Evolutionary conservation across 2,113 vertebrate species (phyloP).

Genomic region (Isurus oxyrinchus): DNA sequence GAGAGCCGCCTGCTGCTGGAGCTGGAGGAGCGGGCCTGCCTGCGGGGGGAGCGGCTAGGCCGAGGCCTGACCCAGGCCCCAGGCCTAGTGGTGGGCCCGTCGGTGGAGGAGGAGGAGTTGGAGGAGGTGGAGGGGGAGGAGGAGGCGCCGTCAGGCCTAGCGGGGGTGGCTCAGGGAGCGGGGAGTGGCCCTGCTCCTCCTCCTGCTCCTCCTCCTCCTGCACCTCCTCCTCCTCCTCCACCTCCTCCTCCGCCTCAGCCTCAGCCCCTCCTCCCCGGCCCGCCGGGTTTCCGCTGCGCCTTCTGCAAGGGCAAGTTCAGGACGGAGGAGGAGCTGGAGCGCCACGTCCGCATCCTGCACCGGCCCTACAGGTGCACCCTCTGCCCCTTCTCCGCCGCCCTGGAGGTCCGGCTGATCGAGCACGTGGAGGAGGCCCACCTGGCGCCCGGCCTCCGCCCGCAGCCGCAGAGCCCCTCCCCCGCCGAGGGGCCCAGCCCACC

Average conservation of each 20-base stretch:
- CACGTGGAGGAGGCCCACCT: conserved; percentile 63
- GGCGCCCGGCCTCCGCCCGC: conserved; percentile 43
- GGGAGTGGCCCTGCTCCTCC: neutral
- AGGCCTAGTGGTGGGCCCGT: neutral
- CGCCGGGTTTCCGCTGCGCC: conserved; percentile 70
- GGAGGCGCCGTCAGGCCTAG: neutral
- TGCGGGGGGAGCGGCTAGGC: conserved; percentile 47
- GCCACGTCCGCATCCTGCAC: conserved; percentile 82
- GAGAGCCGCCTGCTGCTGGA: conserved; percentile 54
- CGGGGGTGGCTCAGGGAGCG: neutral
- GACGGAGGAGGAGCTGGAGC: conserved; percentile 75
- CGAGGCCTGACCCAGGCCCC: conserved; percentile 49
- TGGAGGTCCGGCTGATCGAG: conserved; percentile 72
- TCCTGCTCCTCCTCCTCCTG: conserved; percentile 1
- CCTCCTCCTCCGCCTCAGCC: conserved; percentile 38
- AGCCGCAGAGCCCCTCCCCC: neutral
- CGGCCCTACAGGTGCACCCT: conserved; percentile 82
- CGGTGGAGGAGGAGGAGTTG: neutral
- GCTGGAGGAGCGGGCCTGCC: conserved; percentile 52
- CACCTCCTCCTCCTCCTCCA: no score
- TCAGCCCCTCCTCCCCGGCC: conserved; percentile 42
- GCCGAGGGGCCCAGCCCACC: conserved; percentile 41
- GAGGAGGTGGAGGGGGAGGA: conserved; percentile 8
- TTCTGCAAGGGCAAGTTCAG: conserved; percentile 90
- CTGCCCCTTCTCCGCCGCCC: conserved; percentile 79